A percentile compares a stretch with the other conserved stretches of the same genome.
These are phyloP conservation scores for Oostethus manadensis DNA, from an alignment of 2,113 vertebrate species.

Conservation along the genomic window DNA sequence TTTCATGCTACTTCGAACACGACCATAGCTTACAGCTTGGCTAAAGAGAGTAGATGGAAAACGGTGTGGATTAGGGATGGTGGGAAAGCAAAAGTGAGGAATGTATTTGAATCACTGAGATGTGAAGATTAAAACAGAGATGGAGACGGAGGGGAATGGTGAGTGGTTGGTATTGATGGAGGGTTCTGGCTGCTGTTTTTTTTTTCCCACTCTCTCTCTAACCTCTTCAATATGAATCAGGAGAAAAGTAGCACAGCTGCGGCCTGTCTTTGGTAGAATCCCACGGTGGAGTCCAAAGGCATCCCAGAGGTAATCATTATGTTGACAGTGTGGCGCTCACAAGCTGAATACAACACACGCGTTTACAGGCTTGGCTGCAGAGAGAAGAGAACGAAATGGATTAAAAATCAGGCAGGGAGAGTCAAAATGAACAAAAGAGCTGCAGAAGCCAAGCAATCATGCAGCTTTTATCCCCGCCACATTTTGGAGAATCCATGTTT, in stretches of 20 bases:
- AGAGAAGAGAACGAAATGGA: conserved; percentile 11
- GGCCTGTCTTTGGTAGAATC: conserved; percentile 33
- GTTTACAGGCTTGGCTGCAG: conserved; percentile 11
- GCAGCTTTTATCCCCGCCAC: conserved; percentile 30
- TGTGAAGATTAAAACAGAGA: conserved; percentile 52
- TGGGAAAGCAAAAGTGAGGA: conserved; percentile 10
- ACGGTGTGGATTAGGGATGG: conserved; percentile 30
- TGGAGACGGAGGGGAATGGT: conserved; percentile 27
- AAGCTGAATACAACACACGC: conserved; percentile 11
- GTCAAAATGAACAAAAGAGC: conserved; percentile 41
- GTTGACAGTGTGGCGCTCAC: conserved; percentile 46
- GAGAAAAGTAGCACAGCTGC: conserved; percentile 24
- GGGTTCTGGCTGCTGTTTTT: conserved; percentile 21
- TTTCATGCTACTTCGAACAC: conserved; percentile 10
- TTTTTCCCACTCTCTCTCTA: conserved; percentile 8
- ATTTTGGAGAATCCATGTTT: conserved; percentile 55
- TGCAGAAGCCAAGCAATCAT: conserved; percentile 42
- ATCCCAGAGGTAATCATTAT: conserved; percentile 62
- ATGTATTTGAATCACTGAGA: conserved; percentile 47
- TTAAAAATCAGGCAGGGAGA: conserved; percentile 18
- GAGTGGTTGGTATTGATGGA: conserved; percentile 44
- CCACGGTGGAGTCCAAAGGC: conserved; percentile 40
- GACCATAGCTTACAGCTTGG: background rate
- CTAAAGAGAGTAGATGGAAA: conserved; percentile 2
- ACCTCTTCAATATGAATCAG: conserved; percentile 26